Conservation (phyloP, 2,113 vertebrate genomes). For the Halcyon senegalensis region DNA sequence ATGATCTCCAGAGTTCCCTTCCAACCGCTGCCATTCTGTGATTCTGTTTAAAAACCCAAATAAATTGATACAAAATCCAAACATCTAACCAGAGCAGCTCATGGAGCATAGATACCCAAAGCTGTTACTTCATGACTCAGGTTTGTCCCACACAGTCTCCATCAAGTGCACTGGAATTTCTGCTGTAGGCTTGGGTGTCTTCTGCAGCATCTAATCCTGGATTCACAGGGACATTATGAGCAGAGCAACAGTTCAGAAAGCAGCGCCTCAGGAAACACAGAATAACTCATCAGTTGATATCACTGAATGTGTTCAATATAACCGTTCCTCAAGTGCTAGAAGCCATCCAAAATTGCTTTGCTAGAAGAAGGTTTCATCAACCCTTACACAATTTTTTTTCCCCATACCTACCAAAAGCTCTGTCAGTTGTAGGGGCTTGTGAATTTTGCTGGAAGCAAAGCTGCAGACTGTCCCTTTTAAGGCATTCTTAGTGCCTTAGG, state of each 20-base stretch:
- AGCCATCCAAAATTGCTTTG: background rate
- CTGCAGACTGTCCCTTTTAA: background rate
- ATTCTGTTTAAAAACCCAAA: background rate
- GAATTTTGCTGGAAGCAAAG: background rate
- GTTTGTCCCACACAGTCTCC: background rate
- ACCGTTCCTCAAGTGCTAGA: background rate
- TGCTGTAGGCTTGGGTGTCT: background rate
- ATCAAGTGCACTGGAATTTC: background rate
- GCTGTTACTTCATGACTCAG: background rate
- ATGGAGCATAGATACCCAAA: background rate
- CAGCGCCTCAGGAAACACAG: background rate
- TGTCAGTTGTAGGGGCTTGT: background rate
- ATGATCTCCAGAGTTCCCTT: background rate
- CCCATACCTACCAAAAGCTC: background rate
- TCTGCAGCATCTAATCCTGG: background rate
- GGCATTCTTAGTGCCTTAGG: background rate
- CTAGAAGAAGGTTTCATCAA: background rate
- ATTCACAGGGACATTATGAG: background rate
- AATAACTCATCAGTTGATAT: background rate
- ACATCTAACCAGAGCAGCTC: background rate
- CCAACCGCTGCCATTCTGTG: background rate
- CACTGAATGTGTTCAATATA: background rate
- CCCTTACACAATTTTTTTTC: accelerated
- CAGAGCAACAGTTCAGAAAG: background rate
- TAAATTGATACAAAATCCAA: background rate